Base-by-base conservation (phyloP, 2,113 vertebrate genomes). In the Poecile atricapillus region DNA sequence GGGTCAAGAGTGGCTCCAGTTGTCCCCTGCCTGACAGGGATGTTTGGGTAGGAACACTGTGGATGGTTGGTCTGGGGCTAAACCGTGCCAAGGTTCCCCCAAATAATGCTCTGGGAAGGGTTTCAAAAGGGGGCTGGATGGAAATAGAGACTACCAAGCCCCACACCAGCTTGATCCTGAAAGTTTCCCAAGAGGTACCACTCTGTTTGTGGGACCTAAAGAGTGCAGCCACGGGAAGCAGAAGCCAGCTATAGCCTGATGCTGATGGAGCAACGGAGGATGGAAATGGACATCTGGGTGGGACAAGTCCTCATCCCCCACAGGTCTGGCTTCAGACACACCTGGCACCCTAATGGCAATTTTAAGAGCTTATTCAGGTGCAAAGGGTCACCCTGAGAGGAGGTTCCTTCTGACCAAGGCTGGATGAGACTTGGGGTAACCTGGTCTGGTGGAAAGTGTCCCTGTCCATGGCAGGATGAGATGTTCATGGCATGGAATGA, bases 81-180 rank as follows among this genome's bases (percentile, higher is more conserved):
- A 71, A 68, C 31, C 0, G 0, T 31, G 37, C 30, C 43, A 81
- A 79, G 47, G 20, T 31, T 89, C 63, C 7, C 37, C 6, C 50
- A 60, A 10, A 15, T 24, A 49, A 74, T 1, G 13, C 16, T 13
- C 15, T 25, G 7, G 25, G 31, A 82, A 78, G 11, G 46, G 41
- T 52, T 58, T 56, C 21, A 33, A 11, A 77, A 77, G 62, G 21
- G 23, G 17, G 58, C 6, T 63, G 35, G 43, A 46, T 49, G 24
- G 33, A 47, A 70, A 37, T 5, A 50, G 16, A 30, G 43, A 46
- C 75, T 79, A 18, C 53, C 77, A 80, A 95, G 73, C 8, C 31
- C 31, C 50, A 73, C 0, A 0, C 1, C 53, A 79, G 9, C 35
- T 35, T 0, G 2, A 50, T 70, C n/a, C 35, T 37, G 10, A 31